Base-by-base conservation (phyloP, 2,113 vertebrate genomes). In the Gopherus flavomarginatus region DNA sequence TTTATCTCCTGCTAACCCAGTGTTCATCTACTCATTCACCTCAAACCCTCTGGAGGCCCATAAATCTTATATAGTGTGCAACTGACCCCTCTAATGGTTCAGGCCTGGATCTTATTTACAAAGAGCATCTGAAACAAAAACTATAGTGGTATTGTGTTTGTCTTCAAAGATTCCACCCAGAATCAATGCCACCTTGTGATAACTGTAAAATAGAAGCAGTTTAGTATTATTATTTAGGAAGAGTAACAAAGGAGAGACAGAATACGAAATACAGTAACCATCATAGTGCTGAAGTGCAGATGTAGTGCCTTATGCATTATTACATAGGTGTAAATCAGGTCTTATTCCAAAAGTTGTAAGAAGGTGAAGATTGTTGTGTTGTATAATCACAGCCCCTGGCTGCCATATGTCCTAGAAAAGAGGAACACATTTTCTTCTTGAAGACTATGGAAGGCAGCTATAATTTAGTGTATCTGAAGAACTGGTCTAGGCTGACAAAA, bases 1-100 rank as follows among this genome's bases (percentile, higher is more conserved):
- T 83, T 96, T 88, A 81, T 11, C 85, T 95, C 77, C 57, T 85
- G 85, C 81, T 94, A 89, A 86, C 44, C 19, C 83, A 81, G 87
- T 50, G 2, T 72, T 83, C 26, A 44, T 92, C 89, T 95, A 78
- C 83, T 52, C 85, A 26, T 93, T 90, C 24, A n/a, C 11, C 52
- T 1, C 3, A 57, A 89, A 50, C 21, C 2, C 26, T 13, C 2
- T 11, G 44, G 44, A 57, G 81, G 92, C 52, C 9, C 47, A 78
- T 47, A 78, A 54, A 52, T 80, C 22, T 54, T 27, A 86, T 44
- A 24, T 78, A 31, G 56, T 3, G 1, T 81, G 82, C 38, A 21
- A 47, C 21, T 31, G 81, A 83, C 52, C 69, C 89, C 29, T 42
- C 11, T 86, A 62, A 62, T 52, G 3, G 0, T 81, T 90, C 83